Base-by-base conservation (phyloP, 2,797 vertebrate genomes). In the Xenentodon cancila region DNA sequence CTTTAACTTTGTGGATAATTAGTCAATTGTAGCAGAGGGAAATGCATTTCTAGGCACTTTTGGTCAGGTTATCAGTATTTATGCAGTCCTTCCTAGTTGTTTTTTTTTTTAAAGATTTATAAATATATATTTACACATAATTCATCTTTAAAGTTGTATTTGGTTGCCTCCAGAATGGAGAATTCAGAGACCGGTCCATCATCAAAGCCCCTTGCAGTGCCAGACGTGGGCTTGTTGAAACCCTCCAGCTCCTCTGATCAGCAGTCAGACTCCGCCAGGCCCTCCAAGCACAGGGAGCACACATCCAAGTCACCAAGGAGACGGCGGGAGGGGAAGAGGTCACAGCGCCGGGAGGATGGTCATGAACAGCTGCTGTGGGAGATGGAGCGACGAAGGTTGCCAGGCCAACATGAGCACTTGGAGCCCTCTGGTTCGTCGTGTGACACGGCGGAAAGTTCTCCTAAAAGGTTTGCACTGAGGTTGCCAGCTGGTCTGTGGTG, bases 391-490 rank as follows among this genome's bases (percentile, higher is more conserved):
- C 85, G 68, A 22, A 83, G 82, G 85, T 91, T 92, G 64, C 88
- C 87, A 21, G 89, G 90, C 75, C 91, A 92, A 89, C 89, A 80
- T 1, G 89, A 91, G 69, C 78, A 90, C 76, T 82, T 76, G 59
- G 89, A 91, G 74, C 71, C 86, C 47, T 81, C 84, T 1, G 86
- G 69, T 70, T 86, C 87, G 0, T 32, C 61, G 1, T 88, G 84
- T 20, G 91, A 90, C 59, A 69, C 87, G 50, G 82, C 83, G 3
- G 93, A 93, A 80, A 91, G 84, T 79, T 94, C 89, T 67, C 90
- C 88, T 67, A 93, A 92, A 82, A 93, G 88, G 91, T 92, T 82
- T 87, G 91, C 79, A 52, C 65, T 84, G 86, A 80, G 90, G 89
- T 89, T 74, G 73, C 73, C 86, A 80, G 85, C 77, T 85, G 84